phyloP scores from a whole-genome alignment of 1,140 invertebrate species.

The Vanessa atalanta region DNA sequence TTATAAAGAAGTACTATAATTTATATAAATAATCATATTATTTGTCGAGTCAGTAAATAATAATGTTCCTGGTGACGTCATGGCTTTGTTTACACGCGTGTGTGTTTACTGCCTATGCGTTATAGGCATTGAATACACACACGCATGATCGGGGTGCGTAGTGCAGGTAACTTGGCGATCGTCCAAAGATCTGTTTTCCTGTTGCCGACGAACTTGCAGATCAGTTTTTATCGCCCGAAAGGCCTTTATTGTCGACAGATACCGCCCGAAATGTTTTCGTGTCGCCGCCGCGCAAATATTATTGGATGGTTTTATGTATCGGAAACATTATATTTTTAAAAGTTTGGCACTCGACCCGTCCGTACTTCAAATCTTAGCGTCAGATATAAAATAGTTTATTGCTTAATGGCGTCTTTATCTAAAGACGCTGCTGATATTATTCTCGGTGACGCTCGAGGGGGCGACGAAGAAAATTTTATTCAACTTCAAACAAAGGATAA shows the following conservation, averaged over 20 bases:
- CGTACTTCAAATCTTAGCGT: slow-evolving; percentile 59
- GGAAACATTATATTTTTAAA: slow-evolving; percentile 78
- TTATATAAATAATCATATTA: neutral
- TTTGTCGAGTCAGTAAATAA: neutral
- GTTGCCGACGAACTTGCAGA: slow-evolving; percentile 70
- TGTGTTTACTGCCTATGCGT: too few relatives aligned
- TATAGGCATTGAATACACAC: slow-evolving; percentile 6
- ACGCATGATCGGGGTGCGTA: slow-evolving; percentile 41
- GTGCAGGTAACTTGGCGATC: slow-evolving; percentile 74
- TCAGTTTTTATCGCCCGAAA: slow-evolving; percentile 81
- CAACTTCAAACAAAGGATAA: slow-evolving; percentile 19
- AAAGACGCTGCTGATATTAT: slow-evolving; percentile 36
- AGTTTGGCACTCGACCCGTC: slow-evolving; percentile 66
- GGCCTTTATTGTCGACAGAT: slow-evolving; percentile 77
- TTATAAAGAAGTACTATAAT: too few relatives aligned
- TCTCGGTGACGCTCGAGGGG: slow-evolving; percentile 11
- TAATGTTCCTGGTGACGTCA: neutral
- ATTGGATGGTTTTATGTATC: slow-evolving; percentile 77
- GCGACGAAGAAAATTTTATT: slow-evolving; percentile 8
- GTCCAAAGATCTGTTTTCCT: slow-evolving; percentile 79
- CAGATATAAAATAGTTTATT: slow-evolving; percentile 50
- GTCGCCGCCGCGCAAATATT: slow-evolving; percentile 72
- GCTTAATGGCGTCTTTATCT: slow-evolving; percentile 46
- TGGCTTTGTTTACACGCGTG: neutral
- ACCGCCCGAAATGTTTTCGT: slow-evolving; percentile 68